Base-by-base conservation (phyloP, 2,113 vertebrate genomes). In the Eonycteris spelaea region DNA sequence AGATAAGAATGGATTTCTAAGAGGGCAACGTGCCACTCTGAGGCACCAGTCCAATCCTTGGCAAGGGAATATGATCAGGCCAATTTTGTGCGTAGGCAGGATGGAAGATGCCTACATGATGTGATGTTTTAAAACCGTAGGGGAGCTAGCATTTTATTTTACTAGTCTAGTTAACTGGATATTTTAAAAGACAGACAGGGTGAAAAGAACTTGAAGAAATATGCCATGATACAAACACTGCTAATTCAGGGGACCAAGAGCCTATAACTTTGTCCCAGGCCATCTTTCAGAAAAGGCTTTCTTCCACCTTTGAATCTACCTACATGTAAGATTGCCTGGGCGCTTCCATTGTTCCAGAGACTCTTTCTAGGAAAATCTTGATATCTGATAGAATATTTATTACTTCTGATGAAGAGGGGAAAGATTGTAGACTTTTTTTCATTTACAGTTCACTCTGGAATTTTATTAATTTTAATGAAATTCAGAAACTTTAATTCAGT, bases 351-450 rank as follows among this genome's bases (percentile, higher is more conserved):
- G 24, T 82, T 88, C 43, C 6, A 11, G n/a, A 24, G 28, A 70
- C 86, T 68, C 95, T 96, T 91, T 97, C 89, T 94, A 96, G 89
- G 94, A 96, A 98, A 77, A 45, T 40, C 83, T 83, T 94, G 21
- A 38, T 57, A 33, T 38, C 73, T 78, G 51, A 26, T 95, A 51
- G n/a, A 92, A 78, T 91, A 91, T 71, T 96, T 93, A 83, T 90
- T 90, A 90, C 38, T 85, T 78, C 77, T 90, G 57, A 85, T 86
- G 82, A 91, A 92, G 88, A 86, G 21, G 89, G 77, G 26, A 94
- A 95, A 91, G 84, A 86, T 77, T 5, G 22, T 48, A 70, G 71
- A 75, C 24, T 38, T 94, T 53, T 90, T 53, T 57, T 85, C 67
- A 94, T 96, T 78, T 88, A 65, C 51, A 91, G 63, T 92, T 97